phyloP scores from a whole-genome alignment of 1,140 invertebrate genomes.

The Lasioglossum baleicum region DNA sequence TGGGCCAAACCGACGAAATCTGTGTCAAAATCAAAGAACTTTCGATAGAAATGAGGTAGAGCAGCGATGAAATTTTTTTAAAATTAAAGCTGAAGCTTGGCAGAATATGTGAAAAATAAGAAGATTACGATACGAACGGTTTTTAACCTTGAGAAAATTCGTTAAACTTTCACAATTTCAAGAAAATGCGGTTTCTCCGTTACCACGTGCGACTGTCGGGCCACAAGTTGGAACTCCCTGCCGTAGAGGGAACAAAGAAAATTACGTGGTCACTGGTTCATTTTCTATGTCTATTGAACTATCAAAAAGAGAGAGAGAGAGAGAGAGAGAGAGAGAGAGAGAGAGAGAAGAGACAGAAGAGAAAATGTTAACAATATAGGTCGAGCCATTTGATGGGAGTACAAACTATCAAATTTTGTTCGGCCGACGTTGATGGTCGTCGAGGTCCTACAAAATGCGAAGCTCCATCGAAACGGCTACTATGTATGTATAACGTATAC shows the following conservation, averaged over 20 bases:
- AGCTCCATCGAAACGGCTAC: constrained; percentile 9
- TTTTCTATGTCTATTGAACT: constrained; percentile 15
- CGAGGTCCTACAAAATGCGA: not conserved
- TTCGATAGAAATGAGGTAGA: too few species aligned
- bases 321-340: not conserved
- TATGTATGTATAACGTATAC: not conserved
- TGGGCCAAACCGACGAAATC: too few species aligned
- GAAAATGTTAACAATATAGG: constrained; percentile 17
- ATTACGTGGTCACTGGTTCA: constrained; percentile 8
- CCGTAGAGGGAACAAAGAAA: not conserved
- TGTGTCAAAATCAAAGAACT: too few species aligned
- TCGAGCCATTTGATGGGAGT: constrained; percentile 14
- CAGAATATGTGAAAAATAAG: too few species aligned
- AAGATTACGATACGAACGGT: too few species aligned
- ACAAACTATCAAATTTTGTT: not conserved
- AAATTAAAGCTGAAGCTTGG: too few species aligned
- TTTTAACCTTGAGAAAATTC: too few species aligned
- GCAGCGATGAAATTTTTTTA: too few species aligned
- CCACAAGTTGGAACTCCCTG: too few species aligned
- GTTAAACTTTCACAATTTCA: too few species aligned
- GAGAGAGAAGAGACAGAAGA: not conserved
- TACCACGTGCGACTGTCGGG: too few species aligned
- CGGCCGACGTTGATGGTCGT: not conserved
- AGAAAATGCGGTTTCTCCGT: too few species aligned
- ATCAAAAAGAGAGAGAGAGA: constrained; percentile 2